Evolutionary conservation across 2,797 vertebrate species (phyloP), one percentile per base, ranked within the genome.

Genomic region (Pantherophis alleghaniensis): DNA sequence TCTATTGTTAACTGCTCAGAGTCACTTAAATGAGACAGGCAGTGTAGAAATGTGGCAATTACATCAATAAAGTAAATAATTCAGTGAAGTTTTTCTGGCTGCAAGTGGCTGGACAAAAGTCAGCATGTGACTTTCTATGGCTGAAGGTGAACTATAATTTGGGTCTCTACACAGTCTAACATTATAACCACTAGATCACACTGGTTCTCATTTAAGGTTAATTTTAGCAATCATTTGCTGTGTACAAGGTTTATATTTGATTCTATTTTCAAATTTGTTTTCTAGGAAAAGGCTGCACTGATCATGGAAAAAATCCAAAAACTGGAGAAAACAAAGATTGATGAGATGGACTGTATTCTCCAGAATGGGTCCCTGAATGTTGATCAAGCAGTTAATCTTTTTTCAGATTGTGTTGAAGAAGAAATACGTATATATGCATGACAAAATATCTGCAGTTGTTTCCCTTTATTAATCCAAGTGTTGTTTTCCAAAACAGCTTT

Each of bases 351-450:
- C 96, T 94, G 95, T 89, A 63, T 98, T 96, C 97, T 99, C 90
- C 97, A 97, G 87, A 93, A 93, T 0, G 97, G 98, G 69, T 92
- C 96, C 94, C 95, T 97, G 7, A 97, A 98, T 5, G 22, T 95
- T 13, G 97, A 98, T 56, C 90, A 97, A 90, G 94, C 97, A 60
- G 97, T 97, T 87, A 95, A 98, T 97, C 98, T 99, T 88, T 99
- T 99, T 95, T 83, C 98, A 93, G 93, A 95, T 51, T 98, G 97
- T 93, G 97, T 98, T 74, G 95, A 98, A 95, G 97, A 98, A 91
- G 99, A 99, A 97, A 96, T 99, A 89, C 96, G 88, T 51, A 94
- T 98, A 99, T 96, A 99, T 95, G 93, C 92, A 91, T 97, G 98
- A 97, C 92, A 7, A 14, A 63, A 51, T n/a, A 88, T 55, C 53